Percentiles rank a stretch among this genome's conserved stretches.
Evolutionary conservation across 1,140 invertebrate genomes (phyloP).

Genomic region (Centruroides sculpturatus): DNA sequence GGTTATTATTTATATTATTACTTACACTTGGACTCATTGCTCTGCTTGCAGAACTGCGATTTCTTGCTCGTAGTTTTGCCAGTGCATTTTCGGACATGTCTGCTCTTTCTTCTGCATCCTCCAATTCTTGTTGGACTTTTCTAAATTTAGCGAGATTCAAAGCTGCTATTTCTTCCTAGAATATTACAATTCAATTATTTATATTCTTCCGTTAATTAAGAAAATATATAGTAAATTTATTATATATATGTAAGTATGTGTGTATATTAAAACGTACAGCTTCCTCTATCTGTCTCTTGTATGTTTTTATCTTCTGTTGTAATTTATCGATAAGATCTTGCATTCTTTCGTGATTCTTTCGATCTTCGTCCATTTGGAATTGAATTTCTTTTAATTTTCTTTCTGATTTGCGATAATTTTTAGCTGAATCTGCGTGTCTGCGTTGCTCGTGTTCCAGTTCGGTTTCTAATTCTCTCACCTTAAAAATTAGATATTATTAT

Average conservation of each 20-base stretch:
- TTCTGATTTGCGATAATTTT: slow-evolving; percentile 39
- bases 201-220: background rate
- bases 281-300: slow-evolving; percentile 48
- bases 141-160: slow-evolving; percentile 86
- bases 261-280: slow-evolving; percentile 23
- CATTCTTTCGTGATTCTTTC: slow-evolving; percentile 37
- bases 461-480: slow-evolving; percentile 73
- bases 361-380: slow-evolving; percentile 40
- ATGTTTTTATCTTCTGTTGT: slow-evolving; percentile 45
- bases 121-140: slow-evolving; percentile 95
- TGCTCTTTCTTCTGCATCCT: slow-evolving; percentile 96
- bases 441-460: slow-evolving; percentile 96
- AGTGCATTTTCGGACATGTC: slow-evolving; percentile 95
- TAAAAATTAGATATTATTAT: background rate
- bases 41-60: slow-evolving; percentile 70
- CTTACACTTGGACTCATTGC: slow-evolving; percentile 21
- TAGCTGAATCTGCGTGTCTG: slow-evolving; percentile 79
- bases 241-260: background rate
- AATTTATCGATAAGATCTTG: slow-evolving; percentile 45
- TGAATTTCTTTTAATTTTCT: slow-evolving; percentile 42
- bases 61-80: slow-evolving; percentile 93
- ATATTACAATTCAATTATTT: background rate
- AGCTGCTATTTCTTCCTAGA: slow-evolving; percentile 43
- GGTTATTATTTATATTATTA: slow-evolving; percentile 28
- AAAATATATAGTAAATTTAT: background rate